Base-by-base conservation (phyloP, 2,888 invertebrate genomes). In the Selenia dentaria region DNA sequence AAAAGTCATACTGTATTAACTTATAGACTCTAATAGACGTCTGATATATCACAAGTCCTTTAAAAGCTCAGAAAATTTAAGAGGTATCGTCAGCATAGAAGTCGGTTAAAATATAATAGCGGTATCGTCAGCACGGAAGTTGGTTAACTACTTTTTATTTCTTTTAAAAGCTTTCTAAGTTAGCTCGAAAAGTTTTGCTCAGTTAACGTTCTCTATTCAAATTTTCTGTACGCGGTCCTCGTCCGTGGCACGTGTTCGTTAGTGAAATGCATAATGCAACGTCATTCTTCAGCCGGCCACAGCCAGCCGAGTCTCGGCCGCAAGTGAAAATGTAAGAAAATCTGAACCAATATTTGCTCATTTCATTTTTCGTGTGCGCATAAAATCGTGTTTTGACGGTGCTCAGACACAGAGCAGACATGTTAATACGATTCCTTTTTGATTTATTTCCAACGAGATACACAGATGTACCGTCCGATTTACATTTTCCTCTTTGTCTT, bases 251-350 rank as follows among this genome's bases (percentile, higher is more conserved):
- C 74, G 76, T 78, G 83, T 84, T 86, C 85, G 85, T 86, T 86
- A 86, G 80, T 59, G 56, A 79, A 81, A 85, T 86, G 83, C 83
- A 86, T 86, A 78, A 86, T 86, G 84, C 85, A 86, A 77, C 74
- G 67, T 76, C 74, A 76, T 76, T 67, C 66, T 51, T 50, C 59
- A 59, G 63, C 56, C 58, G 46, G 51, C 64, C 51, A 56, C 33
- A 29, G 38, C 24, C 45, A 2, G 25, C 61, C 59, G 57, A 65
- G 67, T 24, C 34, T 5, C 28, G 18, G 8, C 65, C 67, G 70
- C 74, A 75, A 77, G 76, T 74, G 70, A 75, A 71, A 74, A 70
- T 73, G 72, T 62, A 74, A 77, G 72, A 73, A 74, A 74, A 68
- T 5, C 25, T 9, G 3, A 3, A 9, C 9, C 10, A 8, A 3